These are phyloP conservation scores for Dallia pectoralis DNA, from an alignment of 2,797 vertebrate species.

Conservation along the genomic window DNA sequence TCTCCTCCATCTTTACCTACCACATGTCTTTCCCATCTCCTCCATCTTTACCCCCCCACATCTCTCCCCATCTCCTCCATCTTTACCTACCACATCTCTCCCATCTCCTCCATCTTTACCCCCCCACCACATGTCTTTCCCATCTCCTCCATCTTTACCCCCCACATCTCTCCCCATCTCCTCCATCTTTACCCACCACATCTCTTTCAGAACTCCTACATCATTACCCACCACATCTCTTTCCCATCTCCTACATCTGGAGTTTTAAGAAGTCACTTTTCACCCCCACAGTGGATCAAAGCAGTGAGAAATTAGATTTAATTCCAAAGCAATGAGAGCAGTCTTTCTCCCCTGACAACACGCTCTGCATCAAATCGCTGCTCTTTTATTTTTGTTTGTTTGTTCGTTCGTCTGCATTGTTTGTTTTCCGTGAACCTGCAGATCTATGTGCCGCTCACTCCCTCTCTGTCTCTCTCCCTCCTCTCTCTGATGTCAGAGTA, in stretches of 20 bases:
- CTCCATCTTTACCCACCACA: neutral
- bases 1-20: conserved; percentile 36
- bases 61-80: too few relatives aligned
- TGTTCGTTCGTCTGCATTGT: neutral
- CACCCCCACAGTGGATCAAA: neutral
- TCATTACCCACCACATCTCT: neutral
- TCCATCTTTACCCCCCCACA: conserved; percentile 7
- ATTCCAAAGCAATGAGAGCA: neutral
- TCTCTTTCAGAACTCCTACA: conserved; percentile 29
- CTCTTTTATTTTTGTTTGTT: neutral
- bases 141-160: neutral
- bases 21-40: conserved; percentile 22
- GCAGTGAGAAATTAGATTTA: neutral
- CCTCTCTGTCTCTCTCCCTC: conserved; percentile 12
- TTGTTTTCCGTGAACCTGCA: neutral
- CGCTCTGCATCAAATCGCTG: neutral
- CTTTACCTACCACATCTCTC: neutral
- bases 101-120: neutral
- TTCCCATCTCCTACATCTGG: conserved; percentile 29
- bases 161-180: conserved; percentile 17
- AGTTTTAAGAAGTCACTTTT: conserved; percentile 42
- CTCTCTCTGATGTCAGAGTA: neutral
- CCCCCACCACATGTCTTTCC: too few relatives aligned
- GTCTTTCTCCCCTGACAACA: neutral
- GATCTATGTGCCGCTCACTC: neutral